Base-by-base conservation (phyloP, 2,888 invertebrate species). In the Gastracanthus pulcherrimus region DNA sequence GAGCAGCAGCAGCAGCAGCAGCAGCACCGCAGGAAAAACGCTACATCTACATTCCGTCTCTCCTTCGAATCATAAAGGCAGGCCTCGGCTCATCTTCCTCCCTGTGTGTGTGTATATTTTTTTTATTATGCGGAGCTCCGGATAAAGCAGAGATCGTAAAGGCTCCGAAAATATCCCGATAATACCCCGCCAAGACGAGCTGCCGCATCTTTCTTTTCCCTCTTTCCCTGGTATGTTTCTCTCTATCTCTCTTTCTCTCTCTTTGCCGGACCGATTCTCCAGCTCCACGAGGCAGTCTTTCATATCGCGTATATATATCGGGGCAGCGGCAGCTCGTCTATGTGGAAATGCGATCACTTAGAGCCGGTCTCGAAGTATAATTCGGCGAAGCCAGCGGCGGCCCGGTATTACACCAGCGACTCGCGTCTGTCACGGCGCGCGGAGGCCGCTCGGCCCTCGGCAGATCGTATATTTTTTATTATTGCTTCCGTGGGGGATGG, bases 311-410 rank as follows among this genome's bases (percentile, higher is more conserved):
- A 55, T 23, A 23, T 55, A 55, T 55, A 48, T 89, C 87, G 87
- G 87, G 88, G 85, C 86, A 86, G 55, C 26, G 86, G 83, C 86
- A 90, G 87, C 91, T 91, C 91, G 91, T 91, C 90, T 91, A 91
- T 91, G 91, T 91, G 91, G 89, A 91, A 91, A 91, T 91, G 89
- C 89, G 90, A 90, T 90, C 91, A 89, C 91, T 90, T 90, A 90
- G 90, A 90, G 88, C 86, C 89, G 87, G 88, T 88, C 88, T 89
- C 89, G 89, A 88, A 69, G 90, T 90, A 90, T 90, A 90, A 90
- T 90, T 90, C 88, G 86, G 84, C 67, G 55, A n/a, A 80, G 80
- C 23, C 19, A 85, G 29, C n/a, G 60, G 23, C 48, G 16, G 31
- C 26, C 48, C 16, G 62, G 62, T 51, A 75, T 75, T 80, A 69